phyloP scores from a whole-genome alignment of 2,113 vertebrate species.

The Dermatemys mawii region DNA sequence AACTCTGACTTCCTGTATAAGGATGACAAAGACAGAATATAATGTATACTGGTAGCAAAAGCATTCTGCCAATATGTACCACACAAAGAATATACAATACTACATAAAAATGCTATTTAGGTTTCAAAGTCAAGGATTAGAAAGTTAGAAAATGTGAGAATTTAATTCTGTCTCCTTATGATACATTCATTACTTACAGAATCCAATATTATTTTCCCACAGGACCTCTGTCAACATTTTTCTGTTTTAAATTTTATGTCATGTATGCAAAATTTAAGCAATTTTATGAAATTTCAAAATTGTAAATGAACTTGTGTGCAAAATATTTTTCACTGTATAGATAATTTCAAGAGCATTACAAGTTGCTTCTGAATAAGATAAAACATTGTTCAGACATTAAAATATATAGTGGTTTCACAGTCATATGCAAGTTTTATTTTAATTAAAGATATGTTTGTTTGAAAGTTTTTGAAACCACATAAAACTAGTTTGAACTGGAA shows the following conservation, averaged over 20 bases:
- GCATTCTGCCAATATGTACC: neutral
- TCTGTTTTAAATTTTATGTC: neutral
- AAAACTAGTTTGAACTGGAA: constrained; percentile 28
- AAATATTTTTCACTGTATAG: neutral
- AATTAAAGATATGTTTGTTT: constrained; percentile 4
- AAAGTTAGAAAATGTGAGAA: neutral
- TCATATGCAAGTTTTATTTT: neutral
- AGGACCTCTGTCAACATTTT: neutral
- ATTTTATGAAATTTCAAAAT: neutral
- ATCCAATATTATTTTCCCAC: neutral
- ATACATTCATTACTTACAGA: neutral
- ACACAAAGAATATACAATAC: neutral
- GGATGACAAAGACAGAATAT: neutral
- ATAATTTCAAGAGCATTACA: neutral
- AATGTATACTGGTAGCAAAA: neutral
- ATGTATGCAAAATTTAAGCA: neutral
- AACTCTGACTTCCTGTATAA: constrained; percentile 33
- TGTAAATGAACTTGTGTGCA: neutral
- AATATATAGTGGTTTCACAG: neutral
- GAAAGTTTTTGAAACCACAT: constrained; percentile 47
- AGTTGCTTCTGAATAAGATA: neutral
- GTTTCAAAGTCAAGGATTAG: neutral
- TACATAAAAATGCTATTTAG: neutral
- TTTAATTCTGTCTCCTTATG: neutral
- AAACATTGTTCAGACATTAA: neutral